Evolutionary conservation across 2,797 vertebrate species (phyloP), one percentile per base, ranked within the genome.

Genomic region (Prunella strophiata): DNA sequence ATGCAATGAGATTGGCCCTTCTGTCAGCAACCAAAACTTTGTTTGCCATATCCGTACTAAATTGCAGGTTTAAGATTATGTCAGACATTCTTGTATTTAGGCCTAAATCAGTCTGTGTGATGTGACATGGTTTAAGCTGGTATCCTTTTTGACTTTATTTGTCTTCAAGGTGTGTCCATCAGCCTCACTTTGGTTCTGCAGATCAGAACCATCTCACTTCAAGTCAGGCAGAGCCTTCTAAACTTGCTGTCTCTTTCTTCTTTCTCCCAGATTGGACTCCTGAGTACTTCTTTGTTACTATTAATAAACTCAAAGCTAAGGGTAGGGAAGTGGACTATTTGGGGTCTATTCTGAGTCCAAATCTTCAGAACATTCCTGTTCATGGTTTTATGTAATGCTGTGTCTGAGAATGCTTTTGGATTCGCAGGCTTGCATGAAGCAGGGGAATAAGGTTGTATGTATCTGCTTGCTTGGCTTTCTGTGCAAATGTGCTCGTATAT

Each of bases 361-460:
- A 19, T 75, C 12, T 83, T 80, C 30, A 30, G 45, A 30, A 32
- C 1, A 3, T 70, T 88, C 4, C 15, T 48, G 1, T 80, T 27
- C 7, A 0, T n/a, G 20, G 5, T 77, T 83, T 88, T 23, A 3
- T 50, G 30, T 62, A 42, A 26, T 74, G 11, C 23, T 34, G 1
- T 70, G 22, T 36, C 30, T 65, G 40, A 43, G 19, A 73, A n/a
- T 51, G 16, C 17, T 43, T 79, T n/a, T 80, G 79, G 25, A 38
- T 83, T 88, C 0, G 1, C 2, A 4, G 7, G 14, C 29, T 68
- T 70, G 9, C 25, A 18, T 63, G 57, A 63, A 22, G 55, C 13
- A 5, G 12, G 6, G 42, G 27, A 80, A 7, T 47, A 50, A 51
- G 29, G 26, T 8, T 0, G 0, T 26, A 19, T 0, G 0, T 26